phyloP scores from a whole-genome alignment of 2,888 invertebrate species.

The Plemyria rubiginata region DNA sequence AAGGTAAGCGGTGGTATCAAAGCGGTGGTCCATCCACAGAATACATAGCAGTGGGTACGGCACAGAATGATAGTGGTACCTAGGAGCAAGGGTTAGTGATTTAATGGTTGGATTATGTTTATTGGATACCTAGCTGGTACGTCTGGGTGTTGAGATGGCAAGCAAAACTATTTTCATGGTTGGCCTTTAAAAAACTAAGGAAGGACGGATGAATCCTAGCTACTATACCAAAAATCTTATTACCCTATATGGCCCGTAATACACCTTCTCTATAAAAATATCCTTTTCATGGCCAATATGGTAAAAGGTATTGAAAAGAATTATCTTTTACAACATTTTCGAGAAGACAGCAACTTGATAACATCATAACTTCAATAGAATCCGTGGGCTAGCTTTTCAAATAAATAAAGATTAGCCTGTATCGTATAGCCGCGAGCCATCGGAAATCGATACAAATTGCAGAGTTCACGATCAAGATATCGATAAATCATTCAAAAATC shows the following conservation, averaged over 20 bases:
- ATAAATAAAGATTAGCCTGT: constrained; percentile 32
- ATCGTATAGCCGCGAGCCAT: constrained; percentile 24
- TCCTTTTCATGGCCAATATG: neutral
- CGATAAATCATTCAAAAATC: constrained; percentile 43
- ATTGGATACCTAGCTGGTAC: constrained; percentile 19
- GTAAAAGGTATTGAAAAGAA: neutral
- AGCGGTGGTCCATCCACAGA: constrained; percentile 49
- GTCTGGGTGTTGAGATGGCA: constrained; percentile 5
- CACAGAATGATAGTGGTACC: constrained; percentile 6
- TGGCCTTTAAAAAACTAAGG: neutral
- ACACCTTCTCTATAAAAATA: neutral
- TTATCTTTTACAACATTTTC: constrained; percentile 3
- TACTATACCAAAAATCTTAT: too few species aligned
- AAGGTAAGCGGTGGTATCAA: constrained; percentile 79
- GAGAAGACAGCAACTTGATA: constrained; percentile 19
- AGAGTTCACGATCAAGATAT: constrained; percentile 41
- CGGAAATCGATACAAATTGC: constrained; percentile 38
- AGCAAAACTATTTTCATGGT: neutral
- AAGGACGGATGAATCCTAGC: neutral
- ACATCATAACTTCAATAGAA: constrained; percentile 22
- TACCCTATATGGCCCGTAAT: too few species aligned
- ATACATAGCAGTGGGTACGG: constrained; percentile 1
- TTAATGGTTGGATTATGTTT: constrained; percentile 16
- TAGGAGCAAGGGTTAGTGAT: constrained; percentile 17
- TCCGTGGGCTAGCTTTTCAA: constrained; percentile 31